A percentile compares a stretch with the other conserved stretches of the same genome.
These are phyloP conservation scores for Pygocentrus nattereri DNA, from an alignment of 2,797 vertebrate genomes.

Conservation along the genomic window DNA sequence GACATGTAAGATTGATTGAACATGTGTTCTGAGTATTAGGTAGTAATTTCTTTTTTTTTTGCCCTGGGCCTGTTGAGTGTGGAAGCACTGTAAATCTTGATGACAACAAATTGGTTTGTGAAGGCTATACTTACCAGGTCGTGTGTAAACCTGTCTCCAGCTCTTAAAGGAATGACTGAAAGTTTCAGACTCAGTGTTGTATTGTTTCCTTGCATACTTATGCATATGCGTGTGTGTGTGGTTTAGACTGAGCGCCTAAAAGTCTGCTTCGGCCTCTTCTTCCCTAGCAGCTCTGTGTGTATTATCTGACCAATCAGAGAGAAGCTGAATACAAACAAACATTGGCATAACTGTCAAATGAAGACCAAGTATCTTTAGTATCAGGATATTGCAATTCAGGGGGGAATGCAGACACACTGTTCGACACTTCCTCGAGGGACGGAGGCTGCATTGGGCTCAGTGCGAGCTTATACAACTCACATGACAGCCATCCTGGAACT, in stretches of 20 bases:
- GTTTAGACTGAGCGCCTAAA: slow-evolving; percentile 44
- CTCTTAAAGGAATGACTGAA: slow-evolving; percentile 14
- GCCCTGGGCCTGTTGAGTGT: not conserved
- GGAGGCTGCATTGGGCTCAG: not conserved
- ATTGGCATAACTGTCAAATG: slow-evolving; percentile 41
- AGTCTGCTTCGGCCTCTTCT: slow-evolving; percentile 51
- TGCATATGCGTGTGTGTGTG: slow-evolving; percentile 14
- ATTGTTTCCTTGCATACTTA: not conserved
- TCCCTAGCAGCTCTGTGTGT: slow-evolving; percentile 48
- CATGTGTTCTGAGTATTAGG: too few species aligned
- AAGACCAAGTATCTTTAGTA: slow-evolving; percentile 42
- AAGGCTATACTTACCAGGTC: not conserved
- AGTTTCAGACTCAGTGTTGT: not conserved
- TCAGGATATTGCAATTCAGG: slow-evolving; percentile 31
- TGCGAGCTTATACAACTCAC: not conserved
- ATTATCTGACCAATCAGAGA: slow-evolving; percentile 55
- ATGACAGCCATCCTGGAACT: slow-evolving; percentile 65
- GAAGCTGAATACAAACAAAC: slow-evolving; percentile 57
- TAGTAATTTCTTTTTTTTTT: too few species aligned
- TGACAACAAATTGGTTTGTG: slow-evolving; percentile 14
- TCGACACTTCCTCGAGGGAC: slow-evolving; percentile 21
- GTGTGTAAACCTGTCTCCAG: slow-evolving; percentile 7
- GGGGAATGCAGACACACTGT: slow-evolving; percentile 29
- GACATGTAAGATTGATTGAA: not conserved
- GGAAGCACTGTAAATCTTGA: not conserved